These are phyloP conservation scores for Pseudoips prasinana DNA, from an alignment of 2,888 invertebrate species.

Conservation along the genomic window DNA sequence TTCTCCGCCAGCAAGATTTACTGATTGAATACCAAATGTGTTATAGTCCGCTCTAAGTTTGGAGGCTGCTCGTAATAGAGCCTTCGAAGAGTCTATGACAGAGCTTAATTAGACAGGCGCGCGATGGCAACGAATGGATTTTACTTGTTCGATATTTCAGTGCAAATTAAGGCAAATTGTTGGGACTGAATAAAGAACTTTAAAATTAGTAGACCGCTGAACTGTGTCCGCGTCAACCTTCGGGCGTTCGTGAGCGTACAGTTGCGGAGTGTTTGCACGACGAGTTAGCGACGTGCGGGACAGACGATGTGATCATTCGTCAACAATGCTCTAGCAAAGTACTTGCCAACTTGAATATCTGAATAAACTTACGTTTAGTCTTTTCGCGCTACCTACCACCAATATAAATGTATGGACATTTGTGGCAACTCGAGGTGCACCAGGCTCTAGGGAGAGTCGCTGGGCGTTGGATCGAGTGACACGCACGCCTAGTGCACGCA, in stretches of 20 bases:
- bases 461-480: constrained; percentile 41
- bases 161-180: constrained; percentile 57
- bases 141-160: constrained; percentile 73
- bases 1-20: constrained; percentile 44
- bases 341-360: constrained; percentile 6
- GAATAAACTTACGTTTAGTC: constrained; percentile 3
- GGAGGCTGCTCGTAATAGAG: constrained; percentile 79
- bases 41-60: constrained; percentile 77
- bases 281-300: constrained; percentile 37
- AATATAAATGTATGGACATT: too few relatives aligned
- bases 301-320: constrained; percentile 19
- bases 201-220: constrained; percentile 47
- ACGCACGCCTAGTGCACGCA: constrained; percentile 47
- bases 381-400: too few relatives aligned
- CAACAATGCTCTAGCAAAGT: constrained; percentile 12
- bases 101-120: constrained; percentile 81
- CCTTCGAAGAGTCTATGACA: constrained; percentile 81
- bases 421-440: constrained; percentile 12
- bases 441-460: constrained; percentile 44
- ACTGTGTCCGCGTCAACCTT: constrained; percentile 29
- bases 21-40: constrained; percentile 74
- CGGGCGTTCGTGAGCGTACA: constrained; percentile 33
- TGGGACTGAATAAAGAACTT: constrained; percentile 38
- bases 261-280: constrained; percentile 44
- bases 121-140: constrained; percentile 76